Evolutionary conservation across 1,140 invertebrate species (phyloP), one percentile per base, ranked within the genome.

Genomic region (Drosophila nigrodunni): DNA sequence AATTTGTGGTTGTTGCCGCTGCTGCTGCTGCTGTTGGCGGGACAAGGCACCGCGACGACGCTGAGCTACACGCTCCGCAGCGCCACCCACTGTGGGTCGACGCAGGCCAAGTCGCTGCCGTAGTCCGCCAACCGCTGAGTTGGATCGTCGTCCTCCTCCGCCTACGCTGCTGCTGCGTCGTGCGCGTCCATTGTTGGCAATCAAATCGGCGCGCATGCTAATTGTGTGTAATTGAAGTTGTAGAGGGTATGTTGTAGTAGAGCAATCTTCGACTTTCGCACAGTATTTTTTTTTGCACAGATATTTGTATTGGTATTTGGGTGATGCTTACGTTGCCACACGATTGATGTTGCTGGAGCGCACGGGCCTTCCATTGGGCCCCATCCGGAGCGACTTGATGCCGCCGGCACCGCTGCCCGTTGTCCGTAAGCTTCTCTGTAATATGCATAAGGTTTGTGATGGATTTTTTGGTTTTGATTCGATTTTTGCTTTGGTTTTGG

Each of bases 371-470:
- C 91, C 91, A 64, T 83, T 91, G 35, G 87, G 86, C 47, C 77
- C 91, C 68, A 92, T 61, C 46, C 90, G 90, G 54, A 92, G 49
- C 7, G 91, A 73, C 79, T 82, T 91, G 21, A 77, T 74, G 64
- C 73, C 78, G 59, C 57, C 55, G 21, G 61, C 59, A 41, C 37
- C 73, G 44, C 43, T 71, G 46, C 65, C 66, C 52, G 79, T 73
- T 57, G 74, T 82, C 85, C 89, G 88, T 77, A 92, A 78, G 81
- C 91, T 92, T 92, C 90, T 92, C 91, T 92, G 91, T 91, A 92
- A 92, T 80, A 91, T 86, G 81, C 83, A 89, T 90, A 86, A 90
- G 81, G 81, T 79, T 74, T 85, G 76, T 87, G 83, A 78, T 82
- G 81, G 78, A 73, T 76, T 83, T 78, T 47, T 76, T 50, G 13